A percentile compares a stretch with the other conserved stretches of the same genome.
Evolutionary conservation across 1,140 invertebrate genomes (phyloP).

Genomic region (Harlomillsia oculata): DNA sequence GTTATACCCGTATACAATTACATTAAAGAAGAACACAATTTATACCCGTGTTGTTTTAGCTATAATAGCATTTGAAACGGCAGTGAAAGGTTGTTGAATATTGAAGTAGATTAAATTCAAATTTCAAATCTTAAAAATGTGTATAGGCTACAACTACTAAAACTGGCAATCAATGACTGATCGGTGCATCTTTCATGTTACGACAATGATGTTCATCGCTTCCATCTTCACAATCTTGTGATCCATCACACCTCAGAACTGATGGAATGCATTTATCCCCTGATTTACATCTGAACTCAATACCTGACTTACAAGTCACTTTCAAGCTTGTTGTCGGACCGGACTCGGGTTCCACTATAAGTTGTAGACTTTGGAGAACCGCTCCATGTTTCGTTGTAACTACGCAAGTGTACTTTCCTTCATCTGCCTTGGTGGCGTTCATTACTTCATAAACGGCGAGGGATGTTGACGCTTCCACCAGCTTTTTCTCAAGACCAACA

Average conservation of each 20-base stretch:
- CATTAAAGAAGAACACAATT: no score
- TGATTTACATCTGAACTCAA: constrained; percentile 22
- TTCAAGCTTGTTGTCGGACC: no score
- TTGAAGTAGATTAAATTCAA: no score
- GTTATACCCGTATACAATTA: no score
- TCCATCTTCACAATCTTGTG: constrained; percentile 18
- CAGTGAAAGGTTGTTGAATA: no score
- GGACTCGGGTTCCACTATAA: constrained; percentile 14
- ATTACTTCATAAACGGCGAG: constrained; percentile 52
- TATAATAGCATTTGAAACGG: no score
- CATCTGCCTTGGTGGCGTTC: constrained; percentile 48
- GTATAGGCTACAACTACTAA: no score
- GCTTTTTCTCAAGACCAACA: constrained; percentile 2
- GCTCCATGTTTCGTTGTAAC: constrained; percentile 50
- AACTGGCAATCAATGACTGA: no score
- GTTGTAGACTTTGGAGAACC: constrained; percentile 7
- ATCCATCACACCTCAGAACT: constrained; percentile 15
- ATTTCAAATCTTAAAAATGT: no score
- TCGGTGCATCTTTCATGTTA: no score
- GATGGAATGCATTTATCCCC: constrained; percentile 19
- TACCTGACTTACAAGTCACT: not conserved
- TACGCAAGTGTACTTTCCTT: constrained; percentile 72
- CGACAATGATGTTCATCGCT: constrained; percentile 23
- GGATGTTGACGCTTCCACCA: not conserved
- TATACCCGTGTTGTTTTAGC: no score